Conservation (phyloP, 2,113 vertebrate species). For the Odocoileus hemionus region DNA sequence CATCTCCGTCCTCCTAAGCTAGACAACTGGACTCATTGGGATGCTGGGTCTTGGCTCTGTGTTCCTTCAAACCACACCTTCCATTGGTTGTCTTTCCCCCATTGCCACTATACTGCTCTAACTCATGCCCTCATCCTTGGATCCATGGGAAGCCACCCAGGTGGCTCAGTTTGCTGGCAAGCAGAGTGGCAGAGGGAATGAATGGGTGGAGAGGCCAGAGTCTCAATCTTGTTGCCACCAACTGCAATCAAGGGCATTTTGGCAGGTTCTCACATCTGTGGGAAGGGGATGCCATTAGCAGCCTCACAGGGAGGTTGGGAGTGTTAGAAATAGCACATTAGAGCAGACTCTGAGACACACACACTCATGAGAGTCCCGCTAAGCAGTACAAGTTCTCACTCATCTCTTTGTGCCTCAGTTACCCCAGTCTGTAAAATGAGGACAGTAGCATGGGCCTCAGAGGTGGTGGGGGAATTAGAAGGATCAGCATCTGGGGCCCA, state of each 20-base stretch:
- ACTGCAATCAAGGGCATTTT: background rate
- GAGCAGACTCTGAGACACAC: background rate
- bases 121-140: background rate
- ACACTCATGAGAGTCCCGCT: background rate
- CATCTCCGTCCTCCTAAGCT: background rate
- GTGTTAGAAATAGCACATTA: background rate
- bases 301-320: background rate
- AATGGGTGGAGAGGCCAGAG: background rate
- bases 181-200: background rate
- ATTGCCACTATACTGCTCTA: background rate
- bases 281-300: background rate
- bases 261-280: background rate
- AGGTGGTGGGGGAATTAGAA: accelerated
- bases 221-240: background rate
- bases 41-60: background rate
- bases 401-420: background rate
- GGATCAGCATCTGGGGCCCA: accelerated
- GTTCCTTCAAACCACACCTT: background rate
- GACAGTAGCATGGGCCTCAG: accelerated
- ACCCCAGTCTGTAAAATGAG: background rate
- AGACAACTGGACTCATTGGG: background rate
- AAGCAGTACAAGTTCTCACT: background rate
- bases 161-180: background rate
- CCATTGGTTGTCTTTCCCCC: background rate
- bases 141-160: background rate